A percentile compares a stretch with the other conserved stretches of the same genome.
These are phyloP conservation scores for Copidosoma floridanum DNA, from an alignment of 1,140 invertebrate genomes.

Conservation along the genomic window DNA sequence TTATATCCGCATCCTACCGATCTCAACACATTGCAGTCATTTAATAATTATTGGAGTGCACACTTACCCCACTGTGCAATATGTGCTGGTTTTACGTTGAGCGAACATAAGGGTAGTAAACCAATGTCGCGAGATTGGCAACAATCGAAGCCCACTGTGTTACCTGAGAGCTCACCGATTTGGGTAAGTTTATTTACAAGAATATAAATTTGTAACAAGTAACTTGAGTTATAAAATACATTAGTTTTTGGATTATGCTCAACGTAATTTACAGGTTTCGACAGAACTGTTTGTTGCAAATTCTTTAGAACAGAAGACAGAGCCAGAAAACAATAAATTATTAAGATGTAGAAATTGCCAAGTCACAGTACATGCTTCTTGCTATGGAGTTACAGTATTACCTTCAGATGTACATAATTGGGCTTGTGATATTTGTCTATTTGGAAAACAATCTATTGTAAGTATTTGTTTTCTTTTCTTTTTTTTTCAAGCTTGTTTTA, in stretches of 20 bases:
- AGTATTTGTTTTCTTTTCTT: conserved; percentile 19
- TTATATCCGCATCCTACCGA: conserved; percentile 42
- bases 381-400: conserved; percentile 53
- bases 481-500: too few relatives aligned
- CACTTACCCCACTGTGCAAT: conserved; percentile 50
- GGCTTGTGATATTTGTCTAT: conserved; percentile 57
- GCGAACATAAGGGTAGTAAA: conserved; percentile 35
- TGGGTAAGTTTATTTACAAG: conserved; percentile 39
- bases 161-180: conserved; percentile 52
- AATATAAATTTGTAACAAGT: neutral
- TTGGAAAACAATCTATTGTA: conserved; percentile 45
- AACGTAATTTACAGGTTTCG: conserved; percentile 40
- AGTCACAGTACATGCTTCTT: conserved; percentile 56
- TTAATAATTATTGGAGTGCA: conserved; percentile 54
- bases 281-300: conserved; percentile 49
- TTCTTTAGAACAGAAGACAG: conserved; percentile 47
- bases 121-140: conserved; percentile 52
- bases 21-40: conserved; percentile 40
- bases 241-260: neutral
- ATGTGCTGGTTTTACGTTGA: conserved; percentile 45
- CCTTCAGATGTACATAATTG: conserved; percentile 49
- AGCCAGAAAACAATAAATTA: conserved; percentile 51
- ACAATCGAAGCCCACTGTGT: conserved; percentile 41
- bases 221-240: neutral
- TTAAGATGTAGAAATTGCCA: conserved; percentile 53